A percentile compares a stretch with the other conserved stretches of the same genome.
phyloP scores from a whole-genome alignment of 2,797 vertebrate genomes.

The Manis pentadactyla region DNA sequence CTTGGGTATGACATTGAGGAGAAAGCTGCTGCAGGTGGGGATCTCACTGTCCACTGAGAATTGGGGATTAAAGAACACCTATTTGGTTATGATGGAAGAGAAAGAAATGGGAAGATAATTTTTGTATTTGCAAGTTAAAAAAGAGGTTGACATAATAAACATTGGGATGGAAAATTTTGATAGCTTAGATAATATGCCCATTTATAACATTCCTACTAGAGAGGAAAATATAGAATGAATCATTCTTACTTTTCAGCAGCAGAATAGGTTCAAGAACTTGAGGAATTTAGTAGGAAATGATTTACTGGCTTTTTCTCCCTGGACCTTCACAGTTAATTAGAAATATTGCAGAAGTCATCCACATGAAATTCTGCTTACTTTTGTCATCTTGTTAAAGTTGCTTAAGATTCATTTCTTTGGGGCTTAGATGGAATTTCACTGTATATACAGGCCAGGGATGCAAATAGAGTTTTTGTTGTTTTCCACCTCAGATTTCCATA shows the following conservation, averaged over 20 bases:
- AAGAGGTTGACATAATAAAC: not conserved
- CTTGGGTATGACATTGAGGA: not conserved
- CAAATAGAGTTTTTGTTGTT: not conserved
- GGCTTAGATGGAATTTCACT: not conserved
- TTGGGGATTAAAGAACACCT: not conserved
- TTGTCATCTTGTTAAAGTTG: not conserved
- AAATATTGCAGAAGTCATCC: not conserved
- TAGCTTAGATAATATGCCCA: not conserved
- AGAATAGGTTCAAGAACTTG: not conserved
- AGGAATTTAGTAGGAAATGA: not conserved
- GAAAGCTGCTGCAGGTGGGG: not conserved
- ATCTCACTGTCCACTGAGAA: not conserved
- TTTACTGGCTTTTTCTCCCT: not conserved
- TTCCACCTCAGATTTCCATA: not conserved
- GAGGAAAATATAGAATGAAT: not conserved
- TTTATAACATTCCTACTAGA: not conserved
- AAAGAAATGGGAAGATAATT: not conserved
- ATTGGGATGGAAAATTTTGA: not conserved
- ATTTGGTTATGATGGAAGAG: not conserved
- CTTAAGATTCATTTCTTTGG: not conserved
- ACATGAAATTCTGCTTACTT: not conserved
- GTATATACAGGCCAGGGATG: too few species aligned
- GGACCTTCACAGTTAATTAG: not conserved
- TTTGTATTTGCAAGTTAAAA: not conserved
- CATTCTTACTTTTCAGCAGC: not conserved